A percentile compares a stretch with the other conserved stretches of the same genome.
Evolutionary conservation across 2,888 invertebrate genomes (phyloP).

Genomic region (Bruchidius siliquastri): DNA sequence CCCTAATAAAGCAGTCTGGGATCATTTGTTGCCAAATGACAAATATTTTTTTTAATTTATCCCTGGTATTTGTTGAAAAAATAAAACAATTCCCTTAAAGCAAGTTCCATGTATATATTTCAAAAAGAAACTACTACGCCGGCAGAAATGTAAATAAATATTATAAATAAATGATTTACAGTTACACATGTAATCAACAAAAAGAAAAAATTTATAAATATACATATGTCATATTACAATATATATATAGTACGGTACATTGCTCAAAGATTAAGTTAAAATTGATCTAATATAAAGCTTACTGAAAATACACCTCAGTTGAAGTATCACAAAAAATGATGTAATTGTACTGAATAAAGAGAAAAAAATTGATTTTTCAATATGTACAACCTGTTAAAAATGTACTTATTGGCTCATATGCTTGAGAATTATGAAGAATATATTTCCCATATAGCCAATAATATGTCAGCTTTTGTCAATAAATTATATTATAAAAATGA

Average conservation of each 20-base stretch:
- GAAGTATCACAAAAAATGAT: background rate
- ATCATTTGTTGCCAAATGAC: no score
- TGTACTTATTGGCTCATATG: no score
- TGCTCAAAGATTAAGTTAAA: background rate
- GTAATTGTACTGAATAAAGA: background rate
- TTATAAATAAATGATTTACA: slow-evolving; percentile 22
- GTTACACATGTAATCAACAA: slow-evolving; percentile 17
- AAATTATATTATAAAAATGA: no score
- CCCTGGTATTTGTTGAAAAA: background rate
- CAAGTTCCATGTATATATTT: slow-evolving; percentile 11
- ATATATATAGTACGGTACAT: background rate
- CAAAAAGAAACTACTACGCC: slow-evolving; percentile 25
- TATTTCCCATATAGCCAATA: no score
- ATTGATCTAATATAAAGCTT: background rate
- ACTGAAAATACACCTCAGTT: background rate
- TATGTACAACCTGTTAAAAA: background rate
- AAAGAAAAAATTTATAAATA: slow-evolving; percentile 14
- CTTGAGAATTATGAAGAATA: no score
- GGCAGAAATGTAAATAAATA: slow-evolving; percentile 30
- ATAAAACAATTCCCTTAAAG: background rate
- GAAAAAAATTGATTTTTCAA: background rate
- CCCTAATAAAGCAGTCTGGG: no score
- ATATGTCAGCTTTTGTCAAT: no score
- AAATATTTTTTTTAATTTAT: no score
- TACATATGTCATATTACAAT: slow-evolving; percentile 2